Percentiles rank a stretch among this genome's conserved stretches.
Evolutionary conservation across 2,113 vertebrate genomes (phyloP).

Genomic region (Todiramphus chloris): DNA sequence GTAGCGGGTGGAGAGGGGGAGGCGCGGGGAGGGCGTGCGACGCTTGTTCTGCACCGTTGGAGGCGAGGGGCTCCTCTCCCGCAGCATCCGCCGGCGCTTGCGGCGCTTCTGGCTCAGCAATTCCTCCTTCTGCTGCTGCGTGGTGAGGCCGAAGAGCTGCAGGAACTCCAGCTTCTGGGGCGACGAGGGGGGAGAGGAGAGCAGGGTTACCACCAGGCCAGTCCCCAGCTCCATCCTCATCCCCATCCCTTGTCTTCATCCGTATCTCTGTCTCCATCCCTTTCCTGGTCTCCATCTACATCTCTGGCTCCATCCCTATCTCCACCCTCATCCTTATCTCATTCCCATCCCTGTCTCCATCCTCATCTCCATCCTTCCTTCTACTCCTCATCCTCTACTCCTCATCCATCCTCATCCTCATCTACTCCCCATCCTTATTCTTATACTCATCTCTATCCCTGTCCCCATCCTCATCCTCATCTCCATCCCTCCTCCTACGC

Average conservation of each 20-base stretch:
- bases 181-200: slow-evolving; percentile 15
- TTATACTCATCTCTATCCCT: not conserved
- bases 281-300: not conserved
- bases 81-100: slow-evolving; percentile 92
- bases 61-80: slow-evolving; percentile 92
- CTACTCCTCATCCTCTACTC: no score
- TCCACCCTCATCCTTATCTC: not conserved
- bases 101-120: slow-evolving; percentile 90
- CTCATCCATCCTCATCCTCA: not conserved
- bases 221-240: not conserved
- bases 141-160: slow-evolving; percentile 90
- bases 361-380: not conserved
- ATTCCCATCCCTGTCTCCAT: not conserved
- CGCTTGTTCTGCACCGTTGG: slow-evolving; percentile 85
- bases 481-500: no score
- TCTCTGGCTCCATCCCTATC: not conserved
- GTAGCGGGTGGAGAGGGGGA: slow-evolving; percentile 89
- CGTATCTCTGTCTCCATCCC: no score
- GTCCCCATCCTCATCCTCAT: no score
- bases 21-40: slow-evolving; percentile 76
- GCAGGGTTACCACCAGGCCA: not conserved
- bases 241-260: not conserved
- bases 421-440: no score
- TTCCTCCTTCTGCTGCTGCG: slow-evolving; percentile 87
- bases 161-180: slow-evolving; percentile 95